phyloP scores from a whole-genome alignment of 2,113 vertebrate genomes.

The Paramisgurnus dabryanus region DNA sequence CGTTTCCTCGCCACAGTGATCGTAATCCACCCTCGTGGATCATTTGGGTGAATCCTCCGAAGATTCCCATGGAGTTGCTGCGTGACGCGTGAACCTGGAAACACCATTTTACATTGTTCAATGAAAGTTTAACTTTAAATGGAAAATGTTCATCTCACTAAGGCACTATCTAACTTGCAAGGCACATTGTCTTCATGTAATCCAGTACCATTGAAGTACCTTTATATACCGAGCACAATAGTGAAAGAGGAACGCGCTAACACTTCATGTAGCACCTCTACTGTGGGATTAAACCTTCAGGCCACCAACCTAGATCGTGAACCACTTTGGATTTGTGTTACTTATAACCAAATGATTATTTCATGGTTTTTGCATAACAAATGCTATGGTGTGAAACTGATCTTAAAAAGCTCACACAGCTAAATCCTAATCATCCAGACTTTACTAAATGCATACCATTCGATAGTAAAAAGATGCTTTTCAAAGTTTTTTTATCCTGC shows the following conservation, averaged over 20 bases:
- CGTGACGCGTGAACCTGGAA: constrained; percentile 89
- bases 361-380: background rate
- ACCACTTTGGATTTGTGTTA: background rate
- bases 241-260: background rate
- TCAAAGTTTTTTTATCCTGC: background rate
- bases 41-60: constrained; percentile 90
- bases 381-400: background rate
- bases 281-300: background rate
- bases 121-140: background rate
- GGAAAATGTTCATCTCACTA: background rate
- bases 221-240: background rate
- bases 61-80: constrained; percentile 89
- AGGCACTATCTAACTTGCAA: background rate
- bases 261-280: background rate
- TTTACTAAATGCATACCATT: too few relatives aligned
- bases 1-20: constrained; percentile 93
- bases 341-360: background rate
- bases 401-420: background rate
- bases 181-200: background rate
- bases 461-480: too few relatives aligned
- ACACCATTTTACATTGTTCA: background rate
- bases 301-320: background rate
- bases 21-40: constrained; percentile 86
- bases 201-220: background rate
- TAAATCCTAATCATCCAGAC: background rate